A percentile compares a stretch with the other conserved stretches of the same genome.
These are phyloP conservation scores for Hyalella azteca DNA, from an alignment of 2,888 invertebrate genomes.

Conservation along the genomic window DNA sequence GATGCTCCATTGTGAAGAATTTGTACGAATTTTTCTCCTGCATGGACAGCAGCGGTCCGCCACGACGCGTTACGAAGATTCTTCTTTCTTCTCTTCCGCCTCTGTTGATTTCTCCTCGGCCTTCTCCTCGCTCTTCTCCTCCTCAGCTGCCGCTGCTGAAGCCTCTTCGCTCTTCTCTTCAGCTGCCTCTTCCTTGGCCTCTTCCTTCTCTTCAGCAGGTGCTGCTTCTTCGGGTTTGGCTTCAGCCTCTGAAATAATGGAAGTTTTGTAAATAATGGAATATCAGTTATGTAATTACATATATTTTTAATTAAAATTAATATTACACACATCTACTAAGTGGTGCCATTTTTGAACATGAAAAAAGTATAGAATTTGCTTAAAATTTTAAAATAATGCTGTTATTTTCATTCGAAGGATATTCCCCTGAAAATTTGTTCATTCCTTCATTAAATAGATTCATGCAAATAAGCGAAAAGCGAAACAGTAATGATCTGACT, in stretches of 20 bases:
- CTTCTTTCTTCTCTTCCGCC: slow-evolving; percentile 26
- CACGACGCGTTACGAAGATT: slow-evolving; percentile 23
- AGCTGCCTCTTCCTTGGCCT: slow-evolving; percentile 20
- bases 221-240: slow-evolving; percentile 27
- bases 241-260: background rate
- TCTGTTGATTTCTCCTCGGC: slow-evolving; percentile 29
- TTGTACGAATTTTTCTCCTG: background rate
- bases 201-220: slow-evolving; percentile 22
- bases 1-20: background rate
- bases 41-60: background rate
- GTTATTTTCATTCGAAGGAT: no score
- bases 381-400: no score
- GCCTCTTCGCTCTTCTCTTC: slow-evolving; percentile 31
- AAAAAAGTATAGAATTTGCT: no score
- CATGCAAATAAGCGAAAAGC: no score
- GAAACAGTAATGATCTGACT: no score
- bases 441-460: no score
- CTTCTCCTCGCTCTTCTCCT: slow-evolving; percentile 12
- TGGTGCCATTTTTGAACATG: no score
- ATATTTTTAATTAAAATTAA: no score
- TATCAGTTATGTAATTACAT: no score
- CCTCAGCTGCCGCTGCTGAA: background rate
- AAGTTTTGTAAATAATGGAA: background rate
- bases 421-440: no score
- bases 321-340: no score